Evolutionary conservation across 2,888 invertebrate genomes (phyloP), one percentile per base, ranked within the genome.

Genomic region (Caenorhabditis sp.): DNA sequence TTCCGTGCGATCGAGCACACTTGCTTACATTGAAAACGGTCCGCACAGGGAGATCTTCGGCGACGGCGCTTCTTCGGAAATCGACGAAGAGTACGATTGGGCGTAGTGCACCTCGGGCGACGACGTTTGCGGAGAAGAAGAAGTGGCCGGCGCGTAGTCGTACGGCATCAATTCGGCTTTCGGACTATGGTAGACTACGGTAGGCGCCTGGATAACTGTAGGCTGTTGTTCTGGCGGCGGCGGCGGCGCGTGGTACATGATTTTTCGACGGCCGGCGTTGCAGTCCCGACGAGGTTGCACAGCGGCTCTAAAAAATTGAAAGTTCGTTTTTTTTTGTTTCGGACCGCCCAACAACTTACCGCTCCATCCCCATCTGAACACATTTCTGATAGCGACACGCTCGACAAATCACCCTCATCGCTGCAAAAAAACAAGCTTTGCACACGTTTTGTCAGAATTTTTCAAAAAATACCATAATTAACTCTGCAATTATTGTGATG

Each of bases 341-440:
- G n/a, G n/a, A n/a, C n/a, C n/a, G n/a, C n/a, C n/a, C n/a, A 77
- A 45, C 11, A 8, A 30, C 41, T 24, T 17, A 68, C 68, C 68
- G 59, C 13, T 83, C 82, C 83, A 83, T 83, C 9, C 83, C 83
- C 74, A 78, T 78, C 9, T 41, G 20, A 5, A 83, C 50, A 50
- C 83, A 83, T 30, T 82, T 82, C 9, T 46, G 43, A 43, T 83
- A 83, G n/a, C 83, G 76, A 55, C 83, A 83, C 1, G 78, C 74
- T 2, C 83, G 79, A 22, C 83, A 83, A 27, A 83, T 83, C 7
- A 83, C 83, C 55, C 83, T 63, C 82, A 83, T 82, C 5, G 82
- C 83, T 83, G 76, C 52, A 81, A 77, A 27, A 17, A 0, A 7
- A 1, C n/a, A 32, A 48, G 27, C 17, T 5, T n/a, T 17, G 37